phyloP scores from a whole-genome alignment of 2,113 vertebrate species.

The Rousettus leschenaultii region DNA sequence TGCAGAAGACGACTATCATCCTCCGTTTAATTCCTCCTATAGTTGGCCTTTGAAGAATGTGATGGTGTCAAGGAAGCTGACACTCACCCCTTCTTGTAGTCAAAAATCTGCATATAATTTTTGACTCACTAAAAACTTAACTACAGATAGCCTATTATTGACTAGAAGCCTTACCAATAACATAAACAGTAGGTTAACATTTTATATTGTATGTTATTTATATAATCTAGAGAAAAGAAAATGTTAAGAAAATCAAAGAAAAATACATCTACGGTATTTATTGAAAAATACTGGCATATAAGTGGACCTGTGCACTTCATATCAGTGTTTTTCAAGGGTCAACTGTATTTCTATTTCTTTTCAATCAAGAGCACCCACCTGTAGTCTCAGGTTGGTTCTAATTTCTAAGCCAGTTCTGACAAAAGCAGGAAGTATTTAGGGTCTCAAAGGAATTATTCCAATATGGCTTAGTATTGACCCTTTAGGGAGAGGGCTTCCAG shows the following conservation, averaged over 20 bases:
- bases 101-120: not conserved
- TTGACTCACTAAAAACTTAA: not conserved
- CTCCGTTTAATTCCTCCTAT: not conserved
- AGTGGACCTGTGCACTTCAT: not conserved
- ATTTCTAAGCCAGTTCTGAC: not conserved
- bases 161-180: not conserved
- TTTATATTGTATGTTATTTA: not conserved
- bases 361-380: not conserved
- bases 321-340: not conserved
- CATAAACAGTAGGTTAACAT: not conserved
- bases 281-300: not conserved
- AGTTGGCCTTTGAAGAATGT: not conserved
- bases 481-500: not conserved
- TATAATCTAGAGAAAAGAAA: not conserved
- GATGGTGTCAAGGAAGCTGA: not conserved
- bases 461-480: not conserved
- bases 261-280: not conserved
- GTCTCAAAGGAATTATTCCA: not conserved
- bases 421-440: not conserved
- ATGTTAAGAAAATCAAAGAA: not conserved
- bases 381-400: not conserved
- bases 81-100: no score
- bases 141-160: not conserved
- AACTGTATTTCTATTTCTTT: not conserved
- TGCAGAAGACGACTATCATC: not conserved